Evolutionary conservation across 2,797 vertebrate genomes (phyloP).

Genomic region (Lemur catta): DNA sequence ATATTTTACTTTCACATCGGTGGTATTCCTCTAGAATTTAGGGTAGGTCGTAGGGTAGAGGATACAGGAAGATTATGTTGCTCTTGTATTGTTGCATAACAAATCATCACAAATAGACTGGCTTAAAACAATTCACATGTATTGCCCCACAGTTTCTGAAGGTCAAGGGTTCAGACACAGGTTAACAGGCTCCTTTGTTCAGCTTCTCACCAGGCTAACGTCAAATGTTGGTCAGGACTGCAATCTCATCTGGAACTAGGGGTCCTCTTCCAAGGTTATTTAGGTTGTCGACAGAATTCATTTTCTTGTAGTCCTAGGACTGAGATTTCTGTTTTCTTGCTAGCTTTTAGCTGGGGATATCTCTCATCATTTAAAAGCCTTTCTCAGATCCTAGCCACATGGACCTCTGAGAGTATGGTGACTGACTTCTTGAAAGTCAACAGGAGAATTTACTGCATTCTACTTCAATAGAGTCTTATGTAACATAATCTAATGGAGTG

Average conservation of each 20-base stretch:
- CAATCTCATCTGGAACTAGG: fast-evolving
- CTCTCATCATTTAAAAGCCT: background rate
- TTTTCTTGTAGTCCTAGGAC: background rate
- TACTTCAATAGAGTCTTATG: too few species aligned
- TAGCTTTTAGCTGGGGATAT: background rate
- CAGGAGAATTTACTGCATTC: background rate
- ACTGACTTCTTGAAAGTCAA: background rate
- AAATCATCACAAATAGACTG: background rate
- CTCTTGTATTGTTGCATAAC: background rate
- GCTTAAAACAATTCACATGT: background rate
- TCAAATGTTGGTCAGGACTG: background rate
- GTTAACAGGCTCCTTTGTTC: too few species aligned
- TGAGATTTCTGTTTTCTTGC: background rate
- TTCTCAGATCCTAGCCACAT: background rate
- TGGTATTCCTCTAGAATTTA: background rate
- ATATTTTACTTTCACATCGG: background rate
- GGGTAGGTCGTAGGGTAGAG: fast-evolving
- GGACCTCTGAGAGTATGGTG: fast-evolving
- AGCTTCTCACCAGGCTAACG: background rate
- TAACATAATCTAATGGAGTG: too few species aligned
- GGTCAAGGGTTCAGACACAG: fast-evolving
- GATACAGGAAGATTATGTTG: background rate
- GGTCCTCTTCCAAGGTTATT: background rate
- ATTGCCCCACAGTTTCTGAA: fast-evolving
- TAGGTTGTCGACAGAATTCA: background rate